A percentile compares a stretch with the other conserved stretches of the same genome.
phyloP scores from a whole-genome alignment of 2,113 vertebrate species.

The Catharus fuscescens region DNA sequence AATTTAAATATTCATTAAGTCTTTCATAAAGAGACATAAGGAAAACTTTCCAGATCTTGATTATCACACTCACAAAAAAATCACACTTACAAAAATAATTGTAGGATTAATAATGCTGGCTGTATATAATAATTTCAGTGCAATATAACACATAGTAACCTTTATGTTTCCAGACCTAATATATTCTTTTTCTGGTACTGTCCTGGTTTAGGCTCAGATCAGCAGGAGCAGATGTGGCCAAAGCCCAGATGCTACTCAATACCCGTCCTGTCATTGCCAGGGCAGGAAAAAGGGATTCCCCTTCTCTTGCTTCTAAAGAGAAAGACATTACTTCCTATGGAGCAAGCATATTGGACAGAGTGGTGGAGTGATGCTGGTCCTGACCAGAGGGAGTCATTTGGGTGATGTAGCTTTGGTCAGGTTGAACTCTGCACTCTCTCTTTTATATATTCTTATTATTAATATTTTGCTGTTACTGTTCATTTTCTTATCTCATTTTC shows the following conservation, averaged over 20 bases:
- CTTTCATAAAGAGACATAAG: background rate
- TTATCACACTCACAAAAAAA: background rate
- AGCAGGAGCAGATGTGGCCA: background rate
- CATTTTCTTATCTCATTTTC: background rate
- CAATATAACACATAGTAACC: background rate
- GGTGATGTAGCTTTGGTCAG: background rate
- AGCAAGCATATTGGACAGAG: fast-evolving
- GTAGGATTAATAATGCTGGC: background rate
- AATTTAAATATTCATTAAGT: background rate
- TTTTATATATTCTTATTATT: background rate
- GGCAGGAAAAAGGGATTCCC: background rate
- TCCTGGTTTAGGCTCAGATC: background rate
- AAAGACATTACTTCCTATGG: background rate
- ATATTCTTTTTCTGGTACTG: background rate
- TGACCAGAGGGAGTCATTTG: background rate
- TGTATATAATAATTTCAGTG: background rate
- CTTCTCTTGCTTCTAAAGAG: background rate
- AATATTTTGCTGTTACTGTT: background rate
- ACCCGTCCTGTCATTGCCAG: background rate
- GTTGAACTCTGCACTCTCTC: background rate
- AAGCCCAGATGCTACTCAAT: background rate
- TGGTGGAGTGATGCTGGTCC: background rate
- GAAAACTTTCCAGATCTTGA: background rate
- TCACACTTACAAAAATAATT: background rate
- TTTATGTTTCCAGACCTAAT: background rate